Base-by-base conservation (phyloP, 2,113 vertebrate species). In the Piprites chloris region DNA sequence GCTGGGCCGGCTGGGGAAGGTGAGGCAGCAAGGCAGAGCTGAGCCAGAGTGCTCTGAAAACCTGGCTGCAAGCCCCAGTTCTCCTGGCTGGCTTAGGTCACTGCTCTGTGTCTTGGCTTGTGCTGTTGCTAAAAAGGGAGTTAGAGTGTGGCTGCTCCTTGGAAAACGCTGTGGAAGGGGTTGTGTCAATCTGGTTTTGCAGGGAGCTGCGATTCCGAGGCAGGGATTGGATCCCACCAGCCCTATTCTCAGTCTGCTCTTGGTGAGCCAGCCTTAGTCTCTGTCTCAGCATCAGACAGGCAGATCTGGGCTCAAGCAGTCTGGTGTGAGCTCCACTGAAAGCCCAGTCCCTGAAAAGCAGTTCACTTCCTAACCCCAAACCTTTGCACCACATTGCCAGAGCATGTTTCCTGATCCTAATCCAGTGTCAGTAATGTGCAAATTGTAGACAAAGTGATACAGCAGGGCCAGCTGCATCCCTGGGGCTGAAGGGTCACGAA, bases 101-200 rank as follows among this genome's bases (percentile, higher is more conserved):
- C 84, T 27, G 47, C n/a, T 69, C 74, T 35, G 66, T 9, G n/a
- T 84, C 84, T 58, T 49, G 67, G 89, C 49, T 46, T 78, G 68
- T 74, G 65, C 71, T 47, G n/a, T 17, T 4, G 16, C 27, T 32
- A 46, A 68, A 81, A 75, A 3, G 28, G 84, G 69, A 80, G 26
- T 13, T 28, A 52, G 6, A 17, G 33, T 3, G 39, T 0, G 1
- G 7, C 52, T 66, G 42, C 8, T 42, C 69, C 47, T 37, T 69
- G 91, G 49, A 26, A 94, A 94, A 76, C 0, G 0, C 82, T 2
- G 3, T 22, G 69, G 30, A 63, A 75, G 53, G 89, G 69, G 65
- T 63, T 72, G 32, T 10, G 33, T 22, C 66, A 28, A 5, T 11
- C 41, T 24, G 62, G 30, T 49, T 72, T 7, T 82, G 30, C 15